Base-by-base conservation (phyloP, 2,113 vertebrate species). In the Pelodiscus sinensis region DNA sequence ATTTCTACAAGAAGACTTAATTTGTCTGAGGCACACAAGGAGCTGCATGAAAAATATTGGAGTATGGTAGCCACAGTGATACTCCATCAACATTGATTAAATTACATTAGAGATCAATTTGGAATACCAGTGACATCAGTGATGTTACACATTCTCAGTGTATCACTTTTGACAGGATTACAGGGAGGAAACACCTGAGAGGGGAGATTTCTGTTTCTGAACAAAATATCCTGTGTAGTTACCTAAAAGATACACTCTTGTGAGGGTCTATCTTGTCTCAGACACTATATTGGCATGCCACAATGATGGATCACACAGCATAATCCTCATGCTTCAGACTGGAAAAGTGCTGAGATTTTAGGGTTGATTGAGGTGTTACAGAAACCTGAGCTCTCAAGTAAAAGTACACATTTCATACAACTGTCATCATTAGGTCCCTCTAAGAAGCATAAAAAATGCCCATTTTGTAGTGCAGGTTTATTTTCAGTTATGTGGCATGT, bases 381-480 rank as follows among this genome's bases (percentile, higher is more conserved):
- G 86, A 94, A 92, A 79, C 85, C 77, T 92, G 93, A 91, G 89
- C 51, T 92, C 9, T 89, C 82, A 65, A 10, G 87, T 93, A 92
- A 77, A 89, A 35, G 35, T 92, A 87, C 87, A 80, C 87, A 65
- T 91, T 88, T 95, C 78, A 13, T 81, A 31, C 44, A 5, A 1
- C 55, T 79, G 51, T 79, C 35, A 54, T 62, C 14, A 77, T 7
- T 27, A 84, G 44, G 19, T 27, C n/a, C 10, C 51, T 21, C 21
- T 21, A 29, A 92, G 85, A 87, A 81, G 78, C 71, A 82, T 96
- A 95, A 97, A 95, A 83, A 55, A 25, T 71, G 62, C 82, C n/a
- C n/a, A 91, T 93, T 94, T 96, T 86, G 10, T 81, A 91, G 85
- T 85, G 58, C 85, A 90, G 55, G n/a, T 18, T 65, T 96, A 90